Percentiles rank a stretch among this genome's conserved stretches.
Conservation (phyloP, 2,113 vertebrate genomes). For the Anolis sagrei region DNA sequence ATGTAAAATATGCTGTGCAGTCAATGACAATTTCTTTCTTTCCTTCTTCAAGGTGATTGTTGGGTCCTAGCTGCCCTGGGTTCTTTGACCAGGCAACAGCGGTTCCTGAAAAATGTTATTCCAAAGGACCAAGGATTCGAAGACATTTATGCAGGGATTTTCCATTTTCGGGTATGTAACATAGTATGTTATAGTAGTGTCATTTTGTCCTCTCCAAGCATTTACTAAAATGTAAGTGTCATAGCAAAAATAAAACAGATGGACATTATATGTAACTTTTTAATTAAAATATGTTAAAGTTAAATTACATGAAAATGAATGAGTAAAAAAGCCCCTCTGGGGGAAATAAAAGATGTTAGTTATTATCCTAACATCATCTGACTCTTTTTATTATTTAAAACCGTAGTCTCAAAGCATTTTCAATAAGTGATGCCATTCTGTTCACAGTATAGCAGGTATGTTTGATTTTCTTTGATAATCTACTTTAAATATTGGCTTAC, state of each 20-base stretch:
- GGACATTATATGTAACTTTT: not conserved
- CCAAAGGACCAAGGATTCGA: constrained; percentile 76
- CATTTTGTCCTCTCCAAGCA: not conserved
- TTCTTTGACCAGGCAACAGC: constrained; percentile 72
- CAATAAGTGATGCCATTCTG: no score
- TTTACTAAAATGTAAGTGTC: not conserved
- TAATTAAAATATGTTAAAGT: constrained; percentile 2
- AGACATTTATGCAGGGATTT: constrained; percentile 75
- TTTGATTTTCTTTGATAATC: no score
- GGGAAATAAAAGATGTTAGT: not conserved
- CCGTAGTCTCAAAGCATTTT: not conserved
- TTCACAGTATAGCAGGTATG: no score
- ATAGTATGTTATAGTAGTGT: not conserved
- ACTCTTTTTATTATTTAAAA: not conserved
- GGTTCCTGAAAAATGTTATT: constrained; percentile 70
- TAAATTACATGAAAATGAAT: not conserved
- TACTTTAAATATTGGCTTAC: no score
- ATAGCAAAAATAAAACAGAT: not conserved
- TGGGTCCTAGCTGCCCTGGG: constrained; percentile 81
- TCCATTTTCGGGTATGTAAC: constrained; percentile 77
- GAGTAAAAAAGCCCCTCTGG: not conserved
- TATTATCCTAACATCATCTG: not conserved
- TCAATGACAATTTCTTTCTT: not conserved
- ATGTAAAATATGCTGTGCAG: not conserved
- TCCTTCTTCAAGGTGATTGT: constrained; percentile 73